Conservation (phyloP, 2,888 invertebrate genomes). For the Anoplius nigerrimus region DNA sequence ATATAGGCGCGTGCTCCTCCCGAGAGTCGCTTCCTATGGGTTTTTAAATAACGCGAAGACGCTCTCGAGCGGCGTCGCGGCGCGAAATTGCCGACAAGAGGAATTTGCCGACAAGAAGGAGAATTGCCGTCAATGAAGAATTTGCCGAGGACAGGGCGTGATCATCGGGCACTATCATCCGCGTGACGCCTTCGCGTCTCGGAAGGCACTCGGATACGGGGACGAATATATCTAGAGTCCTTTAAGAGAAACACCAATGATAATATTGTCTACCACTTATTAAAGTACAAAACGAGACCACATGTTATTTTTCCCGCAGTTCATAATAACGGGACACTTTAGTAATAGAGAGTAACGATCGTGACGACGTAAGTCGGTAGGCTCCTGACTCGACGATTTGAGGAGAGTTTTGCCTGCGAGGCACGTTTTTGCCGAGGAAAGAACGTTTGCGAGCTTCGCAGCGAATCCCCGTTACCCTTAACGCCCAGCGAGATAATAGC, state of each 20-base stretch:
- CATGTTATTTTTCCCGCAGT: slow-evolving; percentile 41
- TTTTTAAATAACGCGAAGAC: slow-evolving; percentile 37
- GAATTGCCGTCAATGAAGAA: too few relatives aligned
- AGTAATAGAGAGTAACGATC: slow-evolving; percentile 29
- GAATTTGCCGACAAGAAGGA: too few relatives aligned
- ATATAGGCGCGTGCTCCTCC: slow-evolving; percentile 6
- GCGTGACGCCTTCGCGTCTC: slow-evolving; percentile 23
- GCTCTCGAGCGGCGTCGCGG: slow-evolving; percentile 37
- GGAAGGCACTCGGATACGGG: slow-evolving; percentile 24
- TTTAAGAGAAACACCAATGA: slow-evolving; percentile 54
- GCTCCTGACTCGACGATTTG: too few relatives aligned
- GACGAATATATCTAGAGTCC: slow-evolving; percentile 41
- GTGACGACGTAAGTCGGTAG: slow-evolving; percentile 12
- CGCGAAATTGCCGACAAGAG: slow-evolving; percentile 6
- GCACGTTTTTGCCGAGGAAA: too few relatives aligned
- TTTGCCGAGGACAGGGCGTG: too few relatives aligned
- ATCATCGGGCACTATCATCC: too few relatives aligned
- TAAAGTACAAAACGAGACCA: slow-evolving; percentile 59
- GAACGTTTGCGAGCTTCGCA: too few relatives aligned
- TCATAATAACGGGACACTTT: slow-evolving; percentile 31
- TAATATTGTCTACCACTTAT: slow-evolving; percentile 52
- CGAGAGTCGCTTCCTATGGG: slow-evolving; percentile 16
- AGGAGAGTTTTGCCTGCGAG: too few relatives aligned
- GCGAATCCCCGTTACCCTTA: too few relatives aligned
- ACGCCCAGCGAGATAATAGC: too few relatives aligned